A percentile compares a stretch with the other conserved stretches of the same genome.
Evolutionary conservation across 2,113 vertebrate genomes (phyloP).

Genomic region (Strix uralensis): DNA sequence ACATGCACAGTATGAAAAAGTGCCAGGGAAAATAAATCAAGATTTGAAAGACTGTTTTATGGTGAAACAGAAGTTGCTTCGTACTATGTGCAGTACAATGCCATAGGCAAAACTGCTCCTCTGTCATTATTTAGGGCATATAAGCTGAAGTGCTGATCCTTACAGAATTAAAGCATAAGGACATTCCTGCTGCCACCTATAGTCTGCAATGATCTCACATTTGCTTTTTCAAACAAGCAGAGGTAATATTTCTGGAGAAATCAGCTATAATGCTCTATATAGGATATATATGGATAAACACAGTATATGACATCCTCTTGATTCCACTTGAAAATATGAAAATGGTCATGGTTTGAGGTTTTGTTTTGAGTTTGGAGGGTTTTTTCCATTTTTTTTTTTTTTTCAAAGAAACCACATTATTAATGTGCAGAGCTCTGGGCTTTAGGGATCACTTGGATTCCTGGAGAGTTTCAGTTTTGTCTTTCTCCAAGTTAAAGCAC

Average conservation of each 20-base stretch:
- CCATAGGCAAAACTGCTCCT: neutral
- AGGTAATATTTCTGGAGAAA: neutral
- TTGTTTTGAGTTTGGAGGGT: neutral
- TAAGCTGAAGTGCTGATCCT: neutral
- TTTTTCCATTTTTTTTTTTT: neutral
- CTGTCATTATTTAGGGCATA: neutral
- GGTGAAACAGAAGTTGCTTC: neutral
- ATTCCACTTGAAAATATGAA: constrained; percentile 30
- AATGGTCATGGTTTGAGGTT: neutral
- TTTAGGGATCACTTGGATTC: constrained; percentile 71
- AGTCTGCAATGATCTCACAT: neutral
- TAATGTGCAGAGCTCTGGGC: constrained; percentile 72
- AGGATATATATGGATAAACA: neutral
- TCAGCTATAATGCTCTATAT: neutral
- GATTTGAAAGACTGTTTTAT: neutral
- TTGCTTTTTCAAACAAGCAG: neutral
- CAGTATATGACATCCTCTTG: neutral
- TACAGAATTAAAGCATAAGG: neutral
- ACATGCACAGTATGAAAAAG: neutral
- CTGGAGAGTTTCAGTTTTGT: constrained; percentile 57
- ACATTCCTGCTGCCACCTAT: constrained; percentile 31
- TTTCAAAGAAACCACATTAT: constrained; percentile 62
- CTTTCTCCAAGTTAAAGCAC: constrained; percentile 58
- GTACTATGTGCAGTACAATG: neutral
- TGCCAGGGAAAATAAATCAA: constrained; percentile 40